A percentile compares a stretch with the other conserved stretches of the same genome.
These are phyloP conservation scores for Philereme vetulata DNA, from an alignment of 2,888 invertebrate species.

Conservation along the genomic window DNA sequence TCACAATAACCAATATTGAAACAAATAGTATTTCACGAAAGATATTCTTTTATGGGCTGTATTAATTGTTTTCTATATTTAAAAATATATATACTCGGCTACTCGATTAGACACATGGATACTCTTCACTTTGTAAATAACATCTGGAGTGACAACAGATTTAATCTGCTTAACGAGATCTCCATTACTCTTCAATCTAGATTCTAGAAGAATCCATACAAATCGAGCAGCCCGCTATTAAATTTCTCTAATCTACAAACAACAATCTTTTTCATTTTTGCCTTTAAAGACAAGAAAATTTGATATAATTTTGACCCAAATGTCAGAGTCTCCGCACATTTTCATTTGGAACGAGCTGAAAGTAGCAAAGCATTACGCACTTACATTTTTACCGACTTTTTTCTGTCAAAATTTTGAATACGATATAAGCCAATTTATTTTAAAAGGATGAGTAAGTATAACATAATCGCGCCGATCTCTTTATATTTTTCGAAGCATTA, in stretches of 20 bases:
- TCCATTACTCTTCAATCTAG: too few relatives aligned
- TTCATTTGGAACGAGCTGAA: conserved; percentile 4
- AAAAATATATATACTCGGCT: too few relatives aligned
- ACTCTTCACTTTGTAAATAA: too few relatives aligned
- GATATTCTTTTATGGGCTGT: too few relatives aligned
- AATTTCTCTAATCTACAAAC: neutral
- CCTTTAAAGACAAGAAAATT: neutral
- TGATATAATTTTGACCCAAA: neutral
- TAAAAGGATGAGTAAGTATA: conserved; percentile 58
- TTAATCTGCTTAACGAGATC: too few relatives aligned
- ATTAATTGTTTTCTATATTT: too few relatives aligned
- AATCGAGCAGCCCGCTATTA: too few relatives aligned
- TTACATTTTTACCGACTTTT: conserved; percentile 36
- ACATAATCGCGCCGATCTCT: conserved; percentile 57
- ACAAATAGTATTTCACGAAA: too few relatives aligned
- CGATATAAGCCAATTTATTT: conserved; percentile 56
- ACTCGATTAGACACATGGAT: too few relatives aligned
- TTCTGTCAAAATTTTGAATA: conserved; percentile 45
- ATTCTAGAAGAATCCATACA: too few relatives aligned
- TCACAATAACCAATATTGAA: conserved; percentile 42
- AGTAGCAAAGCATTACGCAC: conserved; percentile 24
- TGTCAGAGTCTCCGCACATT: neutral
- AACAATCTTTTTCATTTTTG: neutral
- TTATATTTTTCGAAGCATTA: conserved; percentile 60
- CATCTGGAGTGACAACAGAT: too few relatives aligned